These are phyloP conservation scores for Melieria crassipennis DNA, from an alignment of 2,888 invertebrate species.

Conservation along the genomic window DNA sequence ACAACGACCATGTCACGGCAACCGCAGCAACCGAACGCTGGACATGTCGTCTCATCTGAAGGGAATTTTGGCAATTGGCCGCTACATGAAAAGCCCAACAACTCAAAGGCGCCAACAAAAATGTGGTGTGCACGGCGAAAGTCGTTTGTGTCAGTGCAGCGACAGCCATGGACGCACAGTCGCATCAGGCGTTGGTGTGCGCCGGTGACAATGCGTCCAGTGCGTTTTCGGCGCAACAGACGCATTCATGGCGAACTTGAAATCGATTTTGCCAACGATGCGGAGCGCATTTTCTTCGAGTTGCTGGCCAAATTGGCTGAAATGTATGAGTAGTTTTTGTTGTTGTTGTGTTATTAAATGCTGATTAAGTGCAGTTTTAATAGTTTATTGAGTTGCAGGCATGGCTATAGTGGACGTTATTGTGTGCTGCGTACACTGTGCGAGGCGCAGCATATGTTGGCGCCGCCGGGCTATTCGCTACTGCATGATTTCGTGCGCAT, in stretches of 20 bases:
- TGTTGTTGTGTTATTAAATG: neutral
- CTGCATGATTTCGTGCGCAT: slow-evolving; percentile 74
- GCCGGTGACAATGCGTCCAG: too few species aligned
- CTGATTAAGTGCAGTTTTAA: too few species aligned
- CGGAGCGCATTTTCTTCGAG: slow-evolving; percentile 44
- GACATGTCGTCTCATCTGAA: too few species aligned
- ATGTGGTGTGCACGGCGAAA: too few species aligned
- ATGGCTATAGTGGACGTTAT: slow-evolving; percentile 53
- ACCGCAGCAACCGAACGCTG: slow-evolving; percentile 1
- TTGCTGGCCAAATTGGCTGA: slow-evolving; percentile 44
- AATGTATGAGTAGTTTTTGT: slow-evolving; percentile 40
- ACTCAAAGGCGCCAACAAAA: slow-evolving; percentile 8
- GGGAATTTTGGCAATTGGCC: neutral
- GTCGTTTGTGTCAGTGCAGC: slow-evolving; percentile 1
- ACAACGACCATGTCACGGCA: neutral
- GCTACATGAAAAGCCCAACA: slow-evolving; percentile 4
- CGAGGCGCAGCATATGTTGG: slow-evolving; percentile 71
- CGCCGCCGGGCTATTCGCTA: slow-evolving; percentile 71
- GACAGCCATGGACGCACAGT: too few species aligned
- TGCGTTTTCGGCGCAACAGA: too few species aligned
- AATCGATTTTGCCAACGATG: slow-evolving; percentile 21
- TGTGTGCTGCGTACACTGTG: slow-evolving; percentile 77
- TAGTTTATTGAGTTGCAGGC: slow-evolving; percentile 40
- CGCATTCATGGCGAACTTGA: neutral
- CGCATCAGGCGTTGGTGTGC: too few species aligned